Conservation (phyloP, 2,113 vertebrate species). For the Spermophilus dauricus region DNA sequence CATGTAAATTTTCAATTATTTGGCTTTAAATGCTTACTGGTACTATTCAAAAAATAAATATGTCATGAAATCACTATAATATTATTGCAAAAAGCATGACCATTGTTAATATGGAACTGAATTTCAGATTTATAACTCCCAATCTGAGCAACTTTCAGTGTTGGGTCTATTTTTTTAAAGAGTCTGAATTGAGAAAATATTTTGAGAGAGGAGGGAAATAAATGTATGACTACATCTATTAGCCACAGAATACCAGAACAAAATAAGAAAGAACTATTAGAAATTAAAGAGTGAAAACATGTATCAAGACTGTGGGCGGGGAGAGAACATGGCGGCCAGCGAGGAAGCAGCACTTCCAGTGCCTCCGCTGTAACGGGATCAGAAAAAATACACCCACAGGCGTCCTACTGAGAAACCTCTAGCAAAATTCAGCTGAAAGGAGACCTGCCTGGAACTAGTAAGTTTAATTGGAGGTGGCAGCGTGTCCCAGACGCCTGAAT, state of each 20-base stretch:
- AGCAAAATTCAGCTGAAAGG: too few relatives aligned
- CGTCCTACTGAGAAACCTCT: too few relatives aligned
- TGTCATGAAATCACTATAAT: neutral
- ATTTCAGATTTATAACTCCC: neutral
- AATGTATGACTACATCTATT: neutral
- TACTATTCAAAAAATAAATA: neutral
- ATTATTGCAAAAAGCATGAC: rapidly evolving
- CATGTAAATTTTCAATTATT: neutral
- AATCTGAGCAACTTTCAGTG: neutral
- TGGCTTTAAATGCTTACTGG: neutral
- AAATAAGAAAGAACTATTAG: neutral
- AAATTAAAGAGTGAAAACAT: neutral
- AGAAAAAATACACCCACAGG: too few relatives aligned
- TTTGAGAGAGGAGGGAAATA: neutral
- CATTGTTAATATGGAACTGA: neutral
- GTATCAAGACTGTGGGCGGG: neutral
- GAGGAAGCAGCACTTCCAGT: too few relatives aligned
- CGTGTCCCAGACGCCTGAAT: too few relatives aligned
- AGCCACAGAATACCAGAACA: neutral
- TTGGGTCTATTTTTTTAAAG: neutral
- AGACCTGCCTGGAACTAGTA: too few relatives aligned
- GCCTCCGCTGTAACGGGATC: too few relatives aligned
- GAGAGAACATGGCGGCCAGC: too few relatives aligned
- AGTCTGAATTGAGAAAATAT: neutral
- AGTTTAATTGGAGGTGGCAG: too few relatives aligned